Conservation (phyloP, 2,797 vertebrate species). For the Aplochiton taeniatus region DNA sequence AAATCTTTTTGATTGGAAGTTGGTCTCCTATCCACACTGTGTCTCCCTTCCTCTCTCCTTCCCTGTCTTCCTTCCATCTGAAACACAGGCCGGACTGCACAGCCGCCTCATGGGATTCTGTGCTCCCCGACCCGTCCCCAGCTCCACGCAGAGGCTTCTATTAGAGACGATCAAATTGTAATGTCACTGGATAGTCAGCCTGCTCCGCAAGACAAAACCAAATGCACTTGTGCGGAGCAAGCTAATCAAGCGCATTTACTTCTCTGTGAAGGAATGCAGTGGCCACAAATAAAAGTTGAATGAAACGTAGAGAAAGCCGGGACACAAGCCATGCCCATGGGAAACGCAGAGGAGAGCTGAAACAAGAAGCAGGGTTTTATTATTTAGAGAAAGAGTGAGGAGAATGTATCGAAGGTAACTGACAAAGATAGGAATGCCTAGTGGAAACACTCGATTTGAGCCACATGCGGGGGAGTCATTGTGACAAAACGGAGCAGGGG, state of each 20-base stretch:
- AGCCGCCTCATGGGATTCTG: neutral
- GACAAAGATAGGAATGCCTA: slow-evolving; percentile 14
- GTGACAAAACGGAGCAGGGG: neutral
- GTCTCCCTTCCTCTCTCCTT: slow-evolving; percentile 1
- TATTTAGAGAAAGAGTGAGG: neutral
- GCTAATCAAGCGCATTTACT: slow-evolving; percentile 7
- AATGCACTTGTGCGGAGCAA: slow-evolving; percentile 4
- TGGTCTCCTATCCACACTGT: slow-evolving; percentile 10
- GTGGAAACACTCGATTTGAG: slow-evolving; percentile 11
- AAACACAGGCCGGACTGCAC: slow-evolving; percentile 25
- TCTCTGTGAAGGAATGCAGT: slow-evolving; percentile 11
- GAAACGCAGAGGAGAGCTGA: neutral
- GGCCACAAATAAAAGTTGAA: neutral
- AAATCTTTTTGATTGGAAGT: slow-evolving; percentile 1
- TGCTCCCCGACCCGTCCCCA: slow-evolving; percentile 1
- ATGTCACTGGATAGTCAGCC: slow-evolving; percentile 17
- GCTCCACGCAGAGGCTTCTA: neutral
- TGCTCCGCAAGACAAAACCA: slow-evolving; percentile 8
- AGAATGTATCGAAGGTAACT: slow-evolving; percentile 4
- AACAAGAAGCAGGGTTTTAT: neutral
- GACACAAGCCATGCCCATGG: slow-evolving; percentile 2
- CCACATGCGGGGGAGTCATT: neutral
- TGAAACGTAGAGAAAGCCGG: neutral
- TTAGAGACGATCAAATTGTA: slow-evolving; percentile 14
- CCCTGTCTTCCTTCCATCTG: slow-evolving; percentile 13